These are phyloP conservation scores for Alligator sinensis DNA, from an alignment of 2,113 vertebrate species.

Conservation along the genomic window DNA sequence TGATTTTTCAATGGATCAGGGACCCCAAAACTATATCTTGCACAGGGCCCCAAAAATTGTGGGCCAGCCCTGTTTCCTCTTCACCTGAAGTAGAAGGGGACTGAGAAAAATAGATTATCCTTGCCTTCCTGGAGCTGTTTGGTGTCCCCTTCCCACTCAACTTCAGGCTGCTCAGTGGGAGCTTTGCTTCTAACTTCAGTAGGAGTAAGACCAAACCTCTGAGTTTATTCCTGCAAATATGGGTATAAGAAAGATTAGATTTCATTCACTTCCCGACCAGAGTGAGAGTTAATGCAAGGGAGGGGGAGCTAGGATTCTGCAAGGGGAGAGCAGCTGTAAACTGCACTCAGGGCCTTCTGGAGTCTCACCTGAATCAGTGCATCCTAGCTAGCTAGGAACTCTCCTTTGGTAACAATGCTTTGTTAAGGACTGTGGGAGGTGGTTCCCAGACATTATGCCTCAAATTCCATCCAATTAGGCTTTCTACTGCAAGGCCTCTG, in stretches of 20 bases:
- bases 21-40: too few relatives aligned
- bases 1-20: too few relatives aligned
- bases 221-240: background rate
- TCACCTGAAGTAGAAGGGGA: background rate
- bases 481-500: background rate
- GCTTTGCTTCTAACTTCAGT: background rate
- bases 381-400: background rate
- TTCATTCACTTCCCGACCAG: fast-evolving
- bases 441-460: background rate
- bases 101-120: background rate
- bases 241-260: background rate
- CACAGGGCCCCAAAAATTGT: too few relatives aligned
- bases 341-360: background rate
- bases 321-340: background rate
- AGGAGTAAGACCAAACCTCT: background rate
- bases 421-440: background rate
- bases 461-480: background rate
- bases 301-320: background rate
- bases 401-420: background rate
- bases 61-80: background rate
- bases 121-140: background rate
- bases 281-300: background rate
- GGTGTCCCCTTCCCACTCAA: background rate
- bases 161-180: background rate
- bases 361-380: background rate